Evolutionary conservation across 1,140 invertebrate species (phyloP).

Genomic region (Caenorhabditis elegans): WBcel235 BX284602.5:7363501-7364000

Average conservation of each 20-base stretch:
- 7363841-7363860: slow-evolving; percentile 76
- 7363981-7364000: slow-evolving; percentile 95
- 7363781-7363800: slow-evolving; percentile 75
- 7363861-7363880: slow-evolving; percentile 87
- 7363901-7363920: slow-evolving; percentile 79
- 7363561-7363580: slow-evolving; percentile 46
- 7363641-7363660: slow-evolving; percentile 82
- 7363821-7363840: slow-evolving; percentile 79
- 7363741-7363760: too few species aligned
- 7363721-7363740: too few species aligned
- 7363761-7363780: too few species aligned
- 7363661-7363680: too few species aligned
- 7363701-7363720: too few species aligned
- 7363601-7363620: slow-evolving; percentile 79
- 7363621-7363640: slow-evolving; percentile 84
- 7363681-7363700: too few species aligned
- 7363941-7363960: slow-evolving; percentile 85
- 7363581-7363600: slow-evolving; percentile 73
- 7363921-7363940: slow-evolving; percentile 88
- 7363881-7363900: slow-evolving; percentile 72
- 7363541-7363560: slow-evolving; percentile 60
- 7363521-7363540: slow-evolving; percentile 63
- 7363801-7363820: slow-evolving; percentile 90
- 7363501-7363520: slow-evolving; percentile 66
- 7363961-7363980: slow-evolving; percentile 79